Base-by-base conservation (phyloP, 2,113 vertebrate genomes). In the Trichomycterus rosablanca region DNA sequence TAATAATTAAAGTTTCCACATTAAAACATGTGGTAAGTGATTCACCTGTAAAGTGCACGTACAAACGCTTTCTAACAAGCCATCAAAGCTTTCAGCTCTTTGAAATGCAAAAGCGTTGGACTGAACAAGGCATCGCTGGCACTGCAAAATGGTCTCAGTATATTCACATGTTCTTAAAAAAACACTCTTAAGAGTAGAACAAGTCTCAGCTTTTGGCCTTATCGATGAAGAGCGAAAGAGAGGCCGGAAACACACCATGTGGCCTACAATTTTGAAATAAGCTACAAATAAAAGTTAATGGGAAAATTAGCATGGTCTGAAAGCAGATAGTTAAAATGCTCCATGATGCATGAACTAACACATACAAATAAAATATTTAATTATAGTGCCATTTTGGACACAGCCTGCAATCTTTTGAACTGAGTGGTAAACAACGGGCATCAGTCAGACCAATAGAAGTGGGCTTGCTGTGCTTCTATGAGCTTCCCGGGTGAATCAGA, bases 401-500 rank as follows among this genome's bases (percentile, higher is more conserved):
- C 30, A 32, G 26, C 40, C 49, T 30, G 40, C 18, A 63, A 52
- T 44, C 19, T 32, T 44, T 32, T 63, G 59, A 63, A 53, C 53
- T 12, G 37, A 52, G 23, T 51, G 22, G 51, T 64, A 51, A 46
- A 28, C 26, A 64, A 55, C 39, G 37, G 51, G 32, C 28, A 45
- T 64, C 20, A 45, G 20, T 44, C 20, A n/a, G 23, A 46, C 15
- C 6, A 23, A 16, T 15, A 24, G 30, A 63, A 23, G 60, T 28
- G 28, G 40, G 26, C 26, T 7, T 30, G 26, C 26, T 30, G 26
- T 30, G 26, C 62, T 64, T 37, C 46, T 55, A 43, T 48, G 61
- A 19, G 16, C 62, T 65, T 55, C 52, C 62, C 28, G 62, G 32
- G 62, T 65, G 55, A 65, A 56, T 56, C 22, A 55, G 30, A 55